These are phyloP conservation scores for Trialeurodes vaporariorum DNA, from an alignment of 1,140 invertebrate genomes.

Conservation along the genomic window DNA sequence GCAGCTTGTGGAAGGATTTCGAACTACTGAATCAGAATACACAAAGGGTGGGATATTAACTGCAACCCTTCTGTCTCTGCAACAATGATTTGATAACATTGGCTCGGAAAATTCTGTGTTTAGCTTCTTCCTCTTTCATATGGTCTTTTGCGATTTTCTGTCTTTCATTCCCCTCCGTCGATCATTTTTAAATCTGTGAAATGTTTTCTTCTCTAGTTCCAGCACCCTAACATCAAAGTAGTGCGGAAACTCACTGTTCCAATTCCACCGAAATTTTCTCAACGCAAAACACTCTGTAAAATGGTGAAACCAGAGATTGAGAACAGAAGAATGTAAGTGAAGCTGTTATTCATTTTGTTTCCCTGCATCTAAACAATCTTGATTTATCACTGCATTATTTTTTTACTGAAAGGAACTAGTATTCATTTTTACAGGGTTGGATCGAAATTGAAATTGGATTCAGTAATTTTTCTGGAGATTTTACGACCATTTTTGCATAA, in stretches of 20 bases:
- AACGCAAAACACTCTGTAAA: neutral
- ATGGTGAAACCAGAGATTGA: neutral
- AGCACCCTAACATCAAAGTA: neutral
- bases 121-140: neutral
- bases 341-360: neutral
- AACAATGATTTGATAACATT: neutral
- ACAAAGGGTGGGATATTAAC: no score
- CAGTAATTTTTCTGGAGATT: no score
- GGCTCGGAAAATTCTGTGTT: neutral
- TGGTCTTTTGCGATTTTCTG: no score
- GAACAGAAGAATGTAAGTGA: neutral
- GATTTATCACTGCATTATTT: neutral
- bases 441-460: neutral
- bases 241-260: neutral
- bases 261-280: neutral
- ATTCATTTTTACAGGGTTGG: neutral
- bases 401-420: neutral
- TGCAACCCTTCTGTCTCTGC: neutral
- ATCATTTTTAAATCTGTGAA: neutral
- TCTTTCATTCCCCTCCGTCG: neutral
- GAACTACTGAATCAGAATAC: no score
- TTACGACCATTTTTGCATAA: no score
- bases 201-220: neutral
- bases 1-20: no score
- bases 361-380: neutral